Evolutionary conservation across 2,113 vertebrate species (phyloP).

Genomic region (zebrafish (Danio rerio)): DNA sequence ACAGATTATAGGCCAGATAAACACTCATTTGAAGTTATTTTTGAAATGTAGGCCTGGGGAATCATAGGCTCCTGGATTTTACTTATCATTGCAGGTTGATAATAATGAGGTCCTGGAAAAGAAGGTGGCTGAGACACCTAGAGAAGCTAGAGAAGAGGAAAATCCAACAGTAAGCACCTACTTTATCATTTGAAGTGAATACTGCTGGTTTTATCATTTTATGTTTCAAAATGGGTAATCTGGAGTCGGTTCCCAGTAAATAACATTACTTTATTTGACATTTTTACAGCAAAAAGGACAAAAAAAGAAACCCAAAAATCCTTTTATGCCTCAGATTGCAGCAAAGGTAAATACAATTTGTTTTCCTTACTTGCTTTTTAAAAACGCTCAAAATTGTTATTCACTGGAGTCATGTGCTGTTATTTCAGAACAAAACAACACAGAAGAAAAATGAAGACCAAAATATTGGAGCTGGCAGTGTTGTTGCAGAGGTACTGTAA

Average conservation of each 20-base stretch:
- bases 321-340: slow-evolving; percentile 50
- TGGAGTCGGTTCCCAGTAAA: background rate
- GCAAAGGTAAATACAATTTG: slow-evolving; percentile 32
- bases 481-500: slow-evolving; percentile 60
- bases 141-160: slow-evolving; percentile 25
- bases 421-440: slow-evolving; percentile 61
- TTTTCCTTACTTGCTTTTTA: background rate
- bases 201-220: background rate
- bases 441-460: slow-evolving; percentile 45
- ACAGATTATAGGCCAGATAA: background rate
- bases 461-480: slow-evolving; percentile 25
- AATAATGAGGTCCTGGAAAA: background rate
- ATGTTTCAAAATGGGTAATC: background rate
- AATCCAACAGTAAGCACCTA: slow-evolving; percentile 2
- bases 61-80: background rate
- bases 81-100: slow-evolving; percentile 7
- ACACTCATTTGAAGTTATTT: background rate
- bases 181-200: background rate
- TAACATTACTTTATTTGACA: background rate
- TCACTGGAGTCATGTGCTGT: background rate
- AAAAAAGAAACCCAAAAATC: slow-evolving; percentile 56
- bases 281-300: slow-evolving; percentile 41
- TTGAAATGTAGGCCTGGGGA: background rate
- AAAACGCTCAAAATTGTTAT: background rate
- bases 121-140: slow-evolving; percentile 49